Conservation (phyloP, 2,113 vertebrate genomes). For the Centropristis striata region DNA sequence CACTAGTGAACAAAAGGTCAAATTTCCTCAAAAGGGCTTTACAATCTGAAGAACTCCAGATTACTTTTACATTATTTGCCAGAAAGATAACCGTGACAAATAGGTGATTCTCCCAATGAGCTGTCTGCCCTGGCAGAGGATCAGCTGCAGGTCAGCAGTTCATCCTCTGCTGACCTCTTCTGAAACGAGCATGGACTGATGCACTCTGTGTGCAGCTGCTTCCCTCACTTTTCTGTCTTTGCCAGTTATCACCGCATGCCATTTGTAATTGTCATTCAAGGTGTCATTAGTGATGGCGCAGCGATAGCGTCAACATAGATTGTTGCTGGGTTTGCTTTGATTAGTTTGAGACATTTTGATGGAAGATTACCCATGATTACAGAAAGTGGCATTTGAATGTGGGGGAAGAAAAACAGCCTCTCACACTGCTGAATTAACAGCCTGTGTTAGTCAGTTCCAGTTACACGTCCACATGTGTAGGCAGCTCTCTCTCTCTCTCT, state of each 20-base stretch:
- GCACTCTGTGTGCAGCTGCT: conserved; percentile 28
- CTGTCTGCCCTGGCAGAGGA: not conserved
- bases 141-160: conserved; percentile 24
- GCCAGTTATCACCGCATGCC: conserved; percentile 5
- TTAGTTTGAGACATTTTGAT: conserved; percentile 50
- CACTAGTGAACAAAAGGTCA: too few relatives aligned
- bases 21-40: too few relatives aligned
- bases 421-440: conserved; percentile 35
- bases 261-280: conserved; percentile 32
- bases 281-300: conserved; percentile 24
- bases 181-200: not conserved
- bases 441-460: conserved; percentile 46
- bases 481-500: too few relatives aligned
- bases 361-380: conserved; percentile 48
- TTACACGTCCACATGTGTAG: conserved; percentile 33
- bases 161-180: conserved; percentile 27
- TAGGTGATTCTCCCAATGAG: not conserved
- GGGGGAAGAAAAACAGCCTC: conserved; percentile 13
- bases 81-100: too few relatives aligned
- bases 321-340: conserved; percentile 35
- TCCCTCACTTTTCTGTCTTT: not conserved
- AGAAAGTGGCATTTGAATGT: conserved; percentile 48
- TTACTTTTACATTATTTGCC: not conserved
- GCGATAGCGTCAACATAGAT: conserved; percentile 17
- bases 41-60: too few relatives aligned